Conservation (phyloP, 2,113 vertebrate genomes). For the Urocynchramus pylzowi region DNA sequence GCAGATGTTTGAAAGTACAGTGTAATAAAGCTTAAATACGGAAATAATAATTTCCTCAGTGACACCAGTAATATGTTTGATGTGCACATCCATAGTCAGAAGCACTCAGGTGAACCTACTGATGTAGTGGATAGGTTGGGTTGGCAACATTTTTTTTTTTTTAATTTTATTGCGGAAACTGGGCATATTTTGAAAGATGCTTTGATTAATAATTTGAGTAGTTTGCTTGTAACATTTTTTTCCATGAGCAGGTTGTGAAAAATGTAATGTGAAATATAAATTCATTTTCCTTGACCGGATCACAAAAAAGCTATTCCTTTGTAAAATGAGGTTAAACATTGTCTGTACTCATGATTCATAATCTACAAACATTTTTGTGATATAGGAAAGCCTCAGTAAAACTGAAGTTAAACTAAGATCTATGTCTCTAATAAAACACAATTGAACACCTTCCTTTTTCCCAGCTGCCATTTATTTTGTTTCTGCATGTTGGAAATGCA, state of each 20-base stretch:
- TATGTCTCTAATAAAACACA: neutral
- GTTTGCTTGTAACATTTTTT: neutral
- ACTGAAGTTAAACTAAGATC: neutral
- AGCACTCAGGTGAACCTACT: neutral
- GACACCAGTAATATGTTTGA: neutral
- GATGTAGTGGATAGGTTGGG: neutral
- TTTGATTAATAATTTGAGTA: neutral
- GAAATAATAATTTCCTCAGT: neutral
- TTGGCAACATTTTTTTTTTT: neutral
- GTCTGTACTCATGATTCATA: neutral
- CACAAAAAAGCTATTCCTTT: neutral
- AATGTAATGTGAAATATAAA: neutral
- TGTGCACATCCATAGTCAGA: neutral
- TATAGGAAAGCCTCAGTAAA: neutral
- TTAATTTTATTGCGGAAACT: neutral
- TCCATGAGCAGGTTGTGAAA: neutral
- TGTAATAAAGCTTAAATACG: neutral
- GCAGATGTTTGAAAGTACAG: neutral
- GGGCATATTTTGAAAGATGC: neutral
- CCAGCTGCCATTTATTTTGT: neutral
- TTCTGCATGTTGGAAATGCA: neutral
- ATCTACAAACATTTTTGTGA: neutral
- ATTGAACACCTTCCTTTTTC: neutral
- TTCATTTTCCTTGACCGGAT: neutral
- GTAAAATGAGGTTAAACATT: neutral